Evolutionary conservation across 92 coral and sea anemone genomes (phyloP), one percentile per base, ranked within the genome.

Genomic region (Epizoanthus scotinus): DNA sequence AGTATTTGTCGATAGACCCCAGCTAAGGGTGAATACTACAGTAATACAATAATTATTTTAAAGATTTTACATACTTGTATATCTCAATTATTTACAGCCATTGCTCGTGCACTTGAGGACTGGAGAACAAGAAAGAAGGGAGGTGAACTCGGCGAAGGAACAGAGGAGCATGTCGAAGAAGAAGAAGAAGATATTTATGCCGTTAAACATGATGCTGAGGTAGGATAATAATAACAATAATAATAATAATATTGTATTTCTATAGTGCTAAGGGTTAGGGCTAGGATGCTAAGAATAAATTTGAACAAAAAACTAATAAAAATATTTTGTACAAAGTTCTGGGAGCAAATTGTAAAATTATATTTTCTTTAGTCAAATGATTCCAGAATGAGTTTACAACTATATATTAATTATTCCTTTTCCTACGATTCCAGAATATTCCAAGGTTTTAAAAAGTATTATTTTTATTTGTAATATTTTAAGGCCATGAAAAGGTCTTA

Each of bases 101-200:
- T 95, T 63, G 84, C 94, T 64, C 73, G 91, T 84, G 98, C 98
- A n/a, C 65, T 95, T 84, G 98, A 95, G 29, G 98, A 95, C 24
- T 95, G 91, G 89, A 90, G 90, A 50, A 86, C 83, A 77, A 78
- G 88, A 57, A 95, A 95, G 77, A 95, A 93, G 70, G 92, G 84
- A 25, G 98, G 90, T n/a, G 88, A 88, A 44, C 78, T 88, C 38
- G 92, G 78, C 34, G 87, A 68, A 21, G 86, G 58, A 67, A 71
- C 52, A 42, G 88, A 73, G 0, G 88, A 87, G n/a, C 83, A 81
- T 10, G 93, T 77, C 3, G 97, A 94, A 22, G 98, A 94, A 7
- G 97, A 94, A 22, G 98, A 94, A 44, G 98, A 90, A 22, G 94
- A 95, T 70, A 93, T 95, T 55, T 95, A 95, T 70, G 95, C 98